Conservation (phyloP, 2,113 vertebrate genomes). For the Oreochromis niloticus region DNA sequence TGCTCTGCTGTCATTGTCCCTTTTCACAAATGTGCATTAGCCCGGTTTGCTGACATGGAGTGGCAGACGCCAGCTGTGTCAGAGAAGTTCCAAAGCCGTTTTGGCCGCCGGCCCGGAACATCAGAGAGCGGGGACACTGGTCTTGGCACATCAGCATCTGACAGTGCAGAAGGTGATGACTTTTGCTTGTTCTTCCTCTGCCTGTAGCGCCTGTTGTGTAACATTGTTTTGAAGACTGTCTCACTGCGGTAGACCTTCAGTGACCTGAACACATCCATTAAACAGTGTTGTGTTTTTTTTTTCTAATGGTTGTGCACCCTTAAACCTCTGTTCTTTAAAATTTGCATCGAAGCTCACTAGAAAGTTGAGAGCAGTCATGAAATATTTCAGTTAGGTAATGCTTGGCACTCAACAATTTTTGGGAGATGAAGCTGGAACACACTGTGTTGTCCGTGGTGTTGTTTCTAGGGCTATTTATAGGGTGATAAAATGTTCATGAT, state of each 20-base stretch:
- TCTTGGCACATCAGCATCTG: slow-evolving; percentile 79
- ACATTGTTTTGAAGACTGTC: background rate
- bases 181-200: background rate
- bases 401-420: background rate
- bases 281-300: rapidly evolving
- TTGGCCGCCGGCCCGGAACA: slow-evolving; percentile 73
- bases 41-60: slow-evolving; percentile 72
- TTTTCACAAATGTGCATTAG: slow-evolving; percentile 21
- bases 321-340: background rate
- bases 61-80: slow-evolving; percentile 84
- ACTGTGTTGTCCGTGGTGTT: background rate
- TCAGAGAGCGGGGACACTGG: slow-evolving; percentile 77
- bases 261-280: background rate
- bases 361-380: background rate
- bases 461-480: slow-evolving; percentile 39
- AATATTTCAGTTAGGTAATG: background rate
- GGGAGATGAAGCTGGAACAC: background rate
- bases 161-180: slow-evolving; percentile 83
- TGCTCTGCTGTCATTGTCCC: background rate
- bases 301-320: background rate
- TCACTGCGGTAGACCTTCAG: background rate
- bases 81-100: slow-evolving; percentile 76
- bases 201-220: background rate
- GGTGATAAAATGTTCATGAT: slow-evolving; percentile 20
- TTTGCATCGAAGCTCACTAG: background rate